Conservation (phyloP, 2,113 vertebrate genomes). For the Ciconia maguari region DNA sequence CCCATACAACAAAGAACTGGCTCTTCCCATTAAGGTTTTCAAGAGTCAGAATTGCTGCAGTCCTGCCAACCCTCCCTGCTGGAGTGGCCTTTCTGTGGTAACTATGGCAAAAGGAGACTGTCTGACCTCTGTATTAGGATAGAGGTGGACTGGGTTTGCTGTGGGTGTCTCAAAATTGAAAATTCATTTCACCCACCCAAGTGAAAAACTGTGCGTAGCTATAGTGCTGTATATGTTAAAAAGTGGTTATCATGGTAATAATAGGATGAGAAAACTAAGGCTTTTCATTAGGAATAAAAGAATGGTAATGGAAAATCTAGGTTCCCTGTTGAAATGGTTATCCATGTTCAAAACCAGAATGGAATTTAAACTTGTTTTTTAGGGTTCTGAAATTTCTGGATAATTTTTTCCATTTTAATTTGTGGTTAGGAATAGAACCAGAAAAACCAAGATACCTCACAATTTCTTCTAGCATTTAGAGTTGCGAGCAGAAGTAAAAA, state of each 20-base stretch:
- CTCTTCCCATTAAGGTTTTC: not conserved
- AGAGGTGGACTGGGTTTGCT: not conserved
- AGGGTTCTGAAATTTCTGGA: slow-evolving; percentile 7
- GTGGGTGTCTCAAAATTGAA: not conserved
- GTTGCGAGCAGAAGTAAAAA: not conserved
- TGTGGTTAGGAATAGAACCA: slow-evolving; percentile 15
- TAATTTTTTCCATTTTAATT: slow-evolving; percentile 39
- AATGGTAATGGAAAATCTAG: not conserved
- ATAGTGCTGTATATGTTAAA: not conserved
- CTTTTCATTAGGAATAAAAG: not conserved
- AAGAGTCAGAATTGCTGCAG: not conserved
- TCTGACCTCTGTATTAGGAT: not conserved
- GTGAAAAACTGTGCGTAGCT: not conserved
- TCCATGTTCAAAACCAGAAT: slow-evolving; percentile 4
- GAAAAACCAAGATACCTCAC: not conserved
- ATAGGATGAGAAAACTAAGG: not conserved
- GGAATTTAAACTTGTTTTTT: not conserved
- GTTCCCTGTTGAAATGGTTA: not conserved
- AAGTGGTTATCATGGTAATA: not conserved
- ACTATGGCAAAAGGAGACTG: not conserved
- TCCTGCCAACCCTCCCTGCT: not conserved
- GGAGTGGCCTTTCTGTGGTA: not conserved
- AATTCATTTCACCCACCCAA: not conserved
- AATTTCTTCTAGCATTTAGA: not conserved
- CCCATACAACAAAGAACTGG: not conserved